These are phyloP conservation scores for Unio delphinus DNA, from an alignment of 2,888 invertebrate genomes.

Conservation along the genomic window DNA sequence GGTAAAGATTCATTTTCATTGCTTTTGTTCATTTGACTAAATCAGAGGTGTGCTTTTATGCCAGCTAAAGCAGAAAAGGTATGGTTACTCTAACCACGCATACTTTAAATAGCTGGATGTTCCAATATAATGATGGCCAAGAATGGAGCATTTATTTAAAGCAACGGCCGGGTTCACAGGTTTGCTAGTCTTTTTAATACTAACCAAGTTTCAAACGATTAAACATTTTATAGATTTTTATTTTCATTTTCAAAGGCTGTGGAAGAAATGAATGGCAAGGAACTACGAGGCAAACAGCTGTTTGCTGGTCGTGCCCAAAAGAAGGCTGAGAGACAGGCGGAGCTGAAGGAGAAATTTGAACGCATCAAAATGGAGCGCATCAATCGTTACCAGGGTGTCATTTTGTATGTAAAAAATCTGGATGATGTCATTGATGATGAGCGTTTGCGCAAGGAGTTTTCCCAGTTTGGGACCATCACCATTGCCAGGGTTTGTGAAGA, in stretches of 20 bases:
- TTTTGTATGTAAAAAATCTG: conserved; percentile 98
- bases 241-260: conserved; percentile 78
- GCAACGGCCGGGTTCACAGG: too few relatives aligned
- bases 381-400: conserved; percentile 89
- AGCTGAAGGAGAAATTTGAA: conserved; percentile 96
- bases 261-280: conserved; percentile 89
- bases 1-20: too few relatives aligned
- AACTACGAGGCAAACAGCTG: conserved; percentile 73
- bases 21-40: too few relatives aligned
- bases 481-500: conserved; percentile 87
- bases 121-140: too few relatives aligned
- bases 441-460: conserved; percentile 93
- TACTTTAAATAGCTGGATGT: too few relatives aligned
- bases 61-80: too few relatives aligned
- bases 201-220: not conserved
- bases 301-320: conserved; percentile 99
- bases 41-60: too few relatives aligned
- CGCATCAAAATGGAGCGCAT: conserved; percentile 93
- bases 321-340: conserved; percentile 98
- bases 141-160: too few relatives aligned
- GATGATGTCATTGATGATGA: conserved; percentile 99
- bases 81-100: too few relatives aligned
- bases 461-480: conserved; percentile 96
- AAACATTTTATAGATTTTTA: not conserved
- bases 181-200: too few relatives aligned